These are phyloP conservation scores for Apamea epomidion DNA, from an alignment of 2,888 invertebrate genomes.

Conservation along the genomic window DNA sequence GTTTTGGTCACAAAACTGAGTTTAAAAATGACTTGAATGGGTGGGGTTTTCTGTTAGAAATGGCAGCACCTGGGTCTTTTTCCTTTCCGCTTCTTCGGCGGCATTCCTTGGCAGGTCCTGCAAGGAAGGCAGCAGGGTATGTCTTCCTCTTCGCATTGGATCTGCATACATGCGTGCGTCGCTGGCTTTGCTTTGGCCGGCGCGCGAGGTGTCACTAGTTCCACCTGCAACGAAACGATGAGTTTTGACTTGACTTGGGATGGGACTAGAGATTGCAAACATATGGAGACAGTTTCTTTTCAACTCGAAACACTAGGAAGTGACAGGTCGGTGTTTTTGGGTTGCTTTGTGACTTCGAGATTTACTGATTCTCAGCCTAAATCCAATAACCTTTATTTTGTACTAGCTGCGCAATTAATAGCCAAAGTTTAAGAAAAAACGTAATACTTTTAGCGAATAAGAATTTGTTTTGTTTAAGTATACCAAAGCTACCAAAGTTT, in stretches of 20 bases:
- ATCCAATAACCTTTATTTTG: no score
- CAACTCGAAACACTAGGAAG: no score
- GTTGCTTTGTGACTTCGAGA: no score
- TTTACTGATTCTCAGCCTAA: no score
- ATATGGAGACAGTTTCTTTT: no score
- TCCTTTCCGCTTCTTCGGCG: constrained; percentile 66
- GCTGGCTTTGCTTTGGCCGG: constrained; percentile 90
- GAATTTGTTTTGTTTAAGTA: no score
- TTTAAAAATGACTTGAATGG: neutral
- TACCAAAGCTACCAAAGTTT: no score
- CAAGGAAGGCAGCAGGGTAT: constrained; percentile 81
- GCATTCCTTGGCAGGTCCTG: constrained; percentile 74
- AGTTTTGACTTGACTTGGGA: neutral
- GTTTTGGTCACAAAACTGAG: neutral
- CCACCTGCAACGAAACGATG: constrained; percentile 87
- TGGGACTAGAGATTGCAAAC: no score
- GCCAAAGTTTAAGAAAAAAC: no score
- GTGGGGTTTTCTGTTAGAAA: constrained; percentile 39
- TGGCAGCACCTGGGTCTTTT: constrained; percentile 70
- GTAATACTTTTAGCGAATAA: no score
- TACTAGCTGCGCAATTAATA: no score
- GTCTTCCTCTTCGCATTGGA: constrained; percentile 92
- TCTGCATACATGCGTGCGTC: constrained; percentile 91
- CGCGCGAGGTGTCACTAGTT: constrained; percentile 93
- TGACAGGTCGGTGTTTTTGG: no score